Evolutionary conservation across 2,113 vertebrate species (phyloP).

Genomic region (Solea senegalensis): DNA sequence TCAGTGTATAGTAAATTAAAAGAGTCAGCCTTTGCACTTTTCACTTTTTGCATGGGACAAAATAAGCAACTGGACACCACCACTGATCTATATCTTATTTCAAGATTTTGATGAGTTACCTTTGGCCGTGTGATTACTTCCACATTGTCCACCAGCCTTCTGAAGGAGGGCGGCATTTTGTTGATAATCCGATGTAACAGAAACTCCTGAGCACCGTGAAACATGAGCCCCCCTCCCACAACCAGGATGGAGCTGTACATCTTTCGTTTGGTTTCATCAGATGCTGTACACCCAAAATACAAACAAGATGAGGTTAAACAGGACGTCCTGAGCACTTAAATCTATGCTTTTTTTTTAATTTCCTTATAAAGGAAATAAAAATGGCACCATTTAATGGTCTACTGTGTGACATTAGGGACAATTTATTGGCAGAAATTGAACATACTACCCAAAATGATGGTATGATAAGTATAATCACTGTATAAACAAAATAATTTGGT

Average conservation of each 20-base stretch:
- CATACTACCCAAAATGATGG: no score
- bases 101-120: slow-evolving; percentile 71
- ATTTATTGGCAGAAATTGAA: no score
- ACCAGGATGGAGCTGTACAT: slow-evolving; percentile 99
- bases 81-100: not conserved
- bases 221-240: slow-evolving; percentile 96
- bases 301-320: not conserved
- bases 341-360: no score
- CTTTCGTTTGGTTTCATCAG: slow-evolving; percentile 98
- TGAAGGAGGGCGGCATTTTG: slow-evolving; percentile 98
- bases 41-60: no score
- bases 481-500: no score
- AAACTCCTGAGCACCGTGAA: slow-evolving; percentile 94
- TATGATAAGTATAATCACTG: no score
- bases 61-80: no score
- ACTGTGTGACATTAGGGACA: no score
- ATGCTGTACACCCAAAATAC: slow-evolving; percentile 78
- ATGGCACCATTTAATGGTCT: no score
- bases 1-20: not conserved
- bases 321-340: not conserved
- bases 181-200: slow-evolving; percentile 97
- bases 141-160: slow-evolving; percentile 95
- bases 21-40: not conserved
- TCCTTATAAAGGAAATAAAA: no score
- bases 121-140: slow-evolving; percentile 97